Conservation (phyloP, 2,113 vertebrate species). For the Dissostichus mawsoni region DNA sequence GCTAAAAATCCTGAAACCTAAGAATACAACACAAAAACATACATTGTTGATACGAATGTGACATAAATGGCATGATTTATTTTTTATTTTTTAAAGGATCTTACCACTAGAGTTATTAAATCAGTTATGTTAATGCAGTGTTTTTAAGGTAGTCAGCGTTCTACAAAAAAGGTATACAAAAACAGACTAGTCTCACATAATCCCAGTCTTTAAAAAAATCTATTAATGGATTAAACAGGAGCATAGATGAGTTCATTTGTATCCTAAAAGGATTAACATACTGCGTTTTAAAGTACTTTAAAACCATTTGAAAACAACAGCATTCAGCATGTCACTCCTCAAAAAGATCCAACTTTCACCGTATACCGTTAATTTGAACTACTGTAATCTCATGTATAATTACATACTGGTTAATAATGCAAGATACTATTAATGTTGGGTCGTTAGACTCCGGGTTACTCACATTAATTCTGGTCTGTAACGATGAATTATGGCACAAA, state of each 20-base stretch:
- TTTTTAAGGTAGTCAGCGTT: background rate
- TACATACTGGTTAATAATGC: too few species aligned
- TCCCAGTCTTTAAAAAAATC: background rate
- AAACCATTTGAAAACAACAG: background rate
- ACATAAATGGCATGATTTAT: background rate
- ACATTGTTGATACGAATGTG: background rate
- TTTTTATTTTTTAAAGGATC: too few species aligned
- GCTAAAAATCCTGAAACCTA: too few species aligned
- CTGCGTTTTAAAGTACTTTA: background rate
- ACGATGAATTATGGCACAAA: slow-evolving; percentile 96
- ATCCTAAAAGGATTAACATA: background rate
- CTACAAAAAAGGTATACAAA: background rate
- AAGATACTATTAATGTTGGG: too few species aligned
- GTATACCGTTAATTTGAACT: background rate
- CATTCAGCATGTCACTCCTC: background rate
- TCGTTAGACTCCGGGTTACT: slow-evolving; percentile 71
- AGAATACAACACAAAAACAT: background rate
- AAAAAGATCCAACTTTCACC: background rate
- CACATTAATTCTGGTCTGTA: slow-evolving; percentile 95
- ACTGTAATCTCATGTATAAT: background rate
- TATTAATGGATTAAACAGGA: background rate
- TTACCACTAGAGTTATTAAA: background rate
- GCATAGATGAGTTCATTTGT: background rate
- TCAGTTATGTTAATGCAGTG: background rate
- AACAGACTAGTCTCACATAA: background rate